Conservation (phyloP, 2,888 invertebrate species). For the Drosophila diplacantha region DNA sequence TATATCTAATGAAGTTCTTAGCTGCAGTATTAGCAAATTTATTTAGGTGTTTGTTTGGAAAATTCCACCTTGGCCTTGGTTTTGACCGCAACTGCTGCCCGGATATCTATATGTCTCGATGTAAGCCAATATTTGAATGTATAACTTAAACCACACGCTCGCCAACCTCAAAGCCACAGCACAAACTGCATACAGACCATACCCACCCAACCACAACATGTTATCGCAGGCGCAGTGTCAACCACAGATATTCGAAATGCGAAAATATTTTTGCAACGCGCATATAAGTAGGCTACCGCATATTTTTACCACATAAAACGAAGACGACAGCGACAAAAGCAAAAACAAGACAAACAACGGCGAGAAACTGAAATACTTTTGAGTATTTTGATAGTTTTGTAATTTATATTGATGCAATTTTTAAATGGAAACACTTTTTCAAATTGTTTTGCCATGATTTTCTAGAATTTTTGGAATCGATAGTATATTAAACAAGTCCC, state of each 20-base stretch:
- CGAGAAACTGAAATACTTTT: conserved; percentile 34
- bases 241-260: conserved; percentile 20
- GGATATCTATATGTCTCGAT: conserved; percentile 2
- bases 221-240: conserved; percentile 10
- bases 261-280: conserved; percentile 38
- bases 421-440: conserved; percentile 40
- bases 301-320: conserved; percentile 32
- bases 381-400: conserved; percentile 40
- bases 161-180: conserved; percentile 5
- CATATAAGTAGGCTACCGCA: conserved; percentile 42
- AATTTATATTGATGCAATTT: conserved; percentile 43
- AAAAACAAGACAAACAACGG: conserved; percentile 14
- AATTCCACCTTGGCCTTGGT: background rate
- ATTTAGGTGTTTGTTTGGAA: background rate
- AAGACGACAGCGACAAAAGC: conserved; percentile 4
- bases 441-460: conserved; percentile 43
- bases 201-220: conserved; percentile 7
- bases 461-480: conserved; percentile 45
- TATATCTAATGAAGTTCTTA: too few relatives aligned
- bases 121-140: background rate
- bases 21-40: too few relatives aligned
- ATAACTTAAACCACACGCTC: conserved; percentile 16
- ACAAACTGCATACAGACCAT: conserved; percentile 1
- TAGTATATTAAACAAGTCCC: conserved; percentile 36
- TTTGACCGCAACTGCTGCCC: conserved; percentile 8